Evolutionary conservation across 2,797 vertebrate genomes (phyloP).

Genomic region (Acanthurus lineatus): DNA sequence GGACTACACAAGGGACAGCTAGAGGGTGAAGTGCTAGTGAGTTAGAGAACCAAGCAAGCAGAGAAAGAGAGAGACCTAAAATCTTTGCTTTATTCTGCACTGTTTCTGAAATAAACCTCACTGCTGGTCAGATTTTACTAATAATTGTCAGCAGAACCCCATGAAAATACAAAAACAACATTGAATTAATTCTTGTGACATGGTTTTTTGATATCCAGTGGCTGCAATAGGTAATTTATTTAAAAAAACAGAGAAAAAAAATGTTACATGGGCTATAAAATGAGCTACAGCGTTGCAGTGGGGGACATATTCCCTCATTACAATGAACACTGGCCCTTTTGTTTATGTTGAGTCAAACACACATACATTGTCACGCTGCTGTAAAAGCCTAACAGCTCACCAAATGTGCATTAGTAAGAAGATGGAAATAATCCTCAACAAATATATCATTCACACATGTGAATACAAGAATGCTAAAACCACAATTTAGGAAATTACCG

Average conservation of each 20-base stretch:
- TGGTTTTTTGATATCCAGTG: neutral
- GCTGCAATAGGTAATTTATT: neutral
- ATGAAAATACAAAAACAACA: neutral
- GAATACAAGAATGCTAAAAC: constrained; percentile 1
- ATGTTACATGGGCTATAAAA: neutral
- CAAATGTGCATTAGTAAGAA: constrained; percentile 26
- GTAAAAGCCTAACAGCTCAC: constrained; percentile 7
- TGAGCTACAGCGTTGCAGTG: neutral
- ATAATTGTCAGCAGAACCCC: neutral
- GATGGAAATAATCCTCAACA: constrained; percentile 16
- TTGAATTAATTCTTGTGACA: neutral
- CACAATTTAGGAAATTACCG: constrained; percentile 7
- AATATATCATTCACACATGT: neutral
- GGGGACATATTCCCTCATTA: constrained; percentile 1
- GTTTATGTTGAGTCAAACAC: constrained; percentile 25
- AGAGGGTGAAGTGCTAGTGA: constrained; percentile 17
- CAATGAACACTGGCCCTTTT: constrained; percentile 2
- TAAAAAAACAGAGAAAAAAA: neutral
- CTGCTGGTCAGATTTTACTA: neutral
- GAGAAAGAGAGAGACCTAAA: neutral
- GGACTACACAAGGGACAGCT: constrained; percentile 24
- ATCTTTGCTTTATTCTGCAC: neutral
- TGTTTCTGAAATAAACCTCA: neutral
- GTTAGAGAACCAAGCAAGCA: constrained; percentile 6
- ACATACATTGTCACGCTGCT: neutral